A percentile compares a stretch with the other conserved stretches of the same genome.
Conservation (phyloP, 2,888 invertebrate species). For the Caenorhabditis sinica region DNA sequence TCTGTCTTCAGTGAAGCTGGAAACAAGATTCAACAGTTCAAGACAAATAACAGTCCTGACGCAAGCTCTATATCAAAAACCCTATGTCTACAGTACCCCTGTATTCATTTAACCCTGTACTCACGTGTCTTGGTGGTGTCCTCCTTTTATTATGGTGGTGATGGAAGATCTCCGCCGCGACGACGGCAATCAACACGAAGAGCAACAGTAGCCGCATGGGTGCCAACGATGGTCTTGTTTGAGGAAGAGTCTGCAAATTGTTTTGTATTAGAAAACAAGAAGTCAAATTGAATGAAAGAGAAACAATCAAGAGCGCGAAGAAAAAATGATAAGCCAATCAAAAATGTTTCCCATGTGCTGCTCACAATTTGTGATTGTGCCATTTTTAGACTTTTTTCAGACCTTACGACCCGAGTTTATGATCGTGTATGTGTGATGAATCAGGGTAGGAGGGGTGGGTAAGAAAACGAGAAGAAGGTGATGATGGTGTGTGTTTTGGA, state of each 20-base stretch:
- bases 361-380: slow-evolving; percentile 14
- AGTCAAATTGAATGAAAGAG: not conserved
- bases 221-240: not conserved
- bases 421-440: slow-evolving; percentile 29
- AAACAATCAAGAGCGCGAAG: not conserved
- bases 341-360: not conserved
- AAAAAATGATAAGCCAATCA: slow-evolving; percentile 57
- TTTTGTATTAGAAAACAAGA: slow-evolving; percentile 5
- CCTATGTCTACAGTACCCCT: not conserved
- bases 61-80: too few species aligned
- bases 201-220: slow-evolving; percentile 28
- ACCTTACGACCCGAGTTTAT: slow-evolving; percentile 38
- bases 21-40: not conserved
- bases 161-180: slow-evolving; percentile 28
- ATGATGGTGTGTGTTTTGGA: slow-evolving; percentile 23
- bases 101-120: slow-evolving; percentile 24
- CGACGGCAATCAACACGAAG: slow-evolving; percentile 11
- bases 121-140: slow-evolving; percentile 45
- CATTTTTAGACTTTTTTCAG: slow-evolving; percentile 46
- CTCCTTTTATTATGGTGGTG: slow-evolving; percentile 58
- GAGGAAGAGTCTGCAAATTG: slow-evolving; percentile 20
- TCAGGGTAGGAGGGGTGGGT: not conserved
- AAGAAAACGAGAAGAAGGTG: too few species aligned
- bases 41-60: too few species aligned
- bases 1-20: too few species aligned